Evolutionary conservation across 2,888 invertebrate genomes (phyloP), one percentile per base, ranked within the genome.

Genomic region (Labia minor): DNA sequence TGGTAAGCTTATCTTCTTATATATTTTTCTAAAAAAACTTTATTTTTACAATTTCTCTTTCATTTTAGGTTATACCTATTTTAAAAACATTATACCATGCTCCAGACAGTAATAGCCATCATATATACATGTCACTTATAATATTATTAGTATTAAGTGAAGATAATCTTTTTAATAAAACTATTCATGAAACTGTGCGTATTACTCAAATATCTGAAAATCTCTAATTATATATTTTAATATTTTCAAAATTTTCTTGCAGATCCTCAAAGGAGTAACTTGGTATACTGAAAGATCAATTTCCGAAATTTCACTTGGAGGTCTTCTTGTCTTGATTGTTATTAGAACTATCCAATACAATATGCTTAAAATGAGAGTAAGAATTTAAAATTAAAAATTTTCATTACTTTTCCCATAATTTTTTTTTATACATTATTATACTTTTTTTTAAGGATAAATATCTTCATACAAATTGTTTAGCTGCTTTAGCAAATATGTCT

Each of bases 401-500:
- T 14, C 62, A 4, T 8, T n/a, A 8, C 37, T 14, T 20, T n/a
- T 14, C 64, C 26, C 26, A 26, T 26, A 8, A 26, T 26, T 8
- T 26, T 26, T 26, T 26, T 26, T 6, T 26, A 26, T 26, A 26
- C 8, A 49, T 49, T n/a, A 49, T 49, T 11, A 63, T 66, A 16
- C 68, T 19, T 63, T 64, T 20, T 71, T 73, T 70, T 62, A 72
- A 85, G 85, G 97, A 97, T 77, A 95, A 96, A 78, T 99, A 99
- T 78, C 82, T 99, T 18, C 99, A 99, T 77, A 98, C 97, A 1
- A 99, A 99, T 79, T 98, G 98, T 76, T 81, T 99, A 70, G 99
- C 99, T 1, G 97, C 98, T 4, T 82, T 99, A 72, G 98, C 99
- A 16, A 99, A 99, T 74, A 98, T 99, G 98, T 97, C 97, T 37